phyloP scores from a whole-genome alignment of 2,888 invertebrate genomes.

The Ornithoptera priamus region DNA sequence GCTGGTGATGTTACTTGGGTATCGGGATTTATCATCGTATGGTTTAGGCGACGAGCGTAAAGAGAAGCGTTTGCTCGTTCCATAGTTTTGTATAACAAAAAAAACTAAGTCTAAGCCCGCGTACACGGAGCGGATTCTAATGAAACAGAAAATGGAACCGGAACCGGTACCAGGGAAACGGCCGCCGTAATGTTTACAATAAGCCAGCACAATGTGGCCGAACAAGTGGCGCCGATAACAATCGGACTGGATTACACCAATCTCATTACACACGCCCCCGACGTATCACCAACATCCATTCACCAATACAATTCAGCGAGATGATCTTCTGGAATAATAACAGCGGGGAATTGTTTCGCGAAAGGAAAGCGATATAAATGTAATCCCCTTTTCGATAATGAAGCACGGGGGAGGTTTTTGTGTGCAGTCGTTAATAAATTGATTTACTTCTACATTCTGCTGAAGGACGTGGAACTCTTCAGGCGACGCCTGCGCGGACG shows the following conservation, averaged over 20 bases:
- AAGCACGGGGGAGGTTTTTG: conserved; percentile 14
- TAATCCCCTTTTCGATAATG: conserved; percentile 28
- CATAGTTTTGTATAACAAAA: too few relatives aligned
- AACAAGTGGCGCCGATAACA: conserved; percentile 31
- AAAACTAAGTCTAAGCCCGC: too few relatives aligned
- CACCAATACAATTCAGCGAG: conserved; percentile 36
- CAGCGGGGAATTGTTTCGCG: conserved; percentile 24
- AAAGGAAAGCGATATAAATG: conserved; percentile 19
- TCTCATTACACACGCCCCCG: conserved; percentile 37
- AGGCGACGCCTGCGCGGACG: too few relatives aligned
- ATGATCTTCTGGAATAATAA: conserved; percentile 35
- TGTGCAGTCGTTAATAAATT: conserved; percentile 3
- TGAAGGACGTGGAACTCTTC: too few relatives aligned
- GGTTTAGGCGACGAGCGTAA: too few relatives aligned
- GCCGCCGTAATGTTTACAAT: conserved; percentile 33
- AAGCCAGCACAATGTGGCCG: conserved; percentile 27
- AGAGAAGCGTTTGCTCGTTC: too few relatives aligned
- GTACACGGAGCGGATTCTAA: conserved; percentile 1
- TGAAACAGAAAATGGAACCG: conserved; percentile 31
- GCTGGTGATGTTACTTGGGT: neutral
- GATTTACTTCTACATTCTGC: too few relatives aligned
- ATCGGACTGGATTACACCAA: conserved; percentile 33
- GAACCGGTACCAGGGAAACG: conserved; percentile 27
- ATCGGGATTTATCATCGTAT: too few relatives aligned
- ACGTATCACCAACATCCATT: conserved; percentile 29